Conservation (phyloP, 2,797 vertebrate species). For the Siniperca undulata region DNA sequence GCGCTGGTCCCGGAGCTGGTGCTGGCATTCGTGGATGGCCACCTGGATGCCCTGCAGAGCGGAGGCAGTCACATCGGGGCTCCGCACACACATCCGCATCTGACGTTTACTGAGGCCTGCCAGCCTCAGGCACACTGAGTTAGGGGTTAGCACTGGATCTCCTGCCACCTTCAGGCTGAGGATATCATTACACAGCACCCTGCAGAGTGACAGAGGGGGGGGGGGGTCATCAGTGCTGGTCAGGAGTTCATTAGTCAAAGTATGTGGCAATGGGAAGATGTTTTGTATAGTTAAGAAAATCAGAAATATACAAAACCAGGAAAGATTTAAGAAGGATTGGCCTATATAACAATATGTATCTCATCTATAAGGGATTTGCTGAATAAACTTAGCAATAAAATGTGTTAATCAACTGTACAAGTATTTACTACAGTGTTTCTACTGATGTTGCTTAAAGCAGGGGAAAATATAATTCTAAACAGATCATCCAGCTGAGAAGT, state of each 20-base stretch:
- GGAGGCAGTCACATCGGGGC: constrained; percentile 93
- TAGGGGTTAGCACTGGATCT: constrained; percentile 92
- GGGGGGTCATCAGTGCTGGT: constrained; percentile 51
- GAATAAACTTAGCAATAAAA: constrained; percentile 41
- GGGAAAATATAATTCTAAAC: constrained; percentile 48
- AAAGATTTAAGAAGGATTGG: constrained; percentile 20
- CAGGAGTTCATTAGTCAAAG: constrained; percentile 68
- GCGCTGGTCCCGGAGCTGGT: constrained; percentile 92
- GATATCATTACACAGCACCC: constrained; percentile 92
- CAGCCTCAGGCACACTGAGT: constrained; percentile 92
- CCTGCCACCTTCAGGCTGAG: constrained; percentile 93
- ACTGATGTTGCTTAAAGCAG: constrained; percentile 39
- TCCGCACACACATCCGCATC: constrained; percentile 91
- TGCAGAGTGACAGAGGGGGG: constrained; percentile 67
- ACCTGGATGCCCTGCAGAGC: constrained; percentile 95
- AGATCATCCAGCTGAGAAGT: constrained; percentile 41
- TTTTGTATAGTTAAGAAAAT: constrained; percentile 29
- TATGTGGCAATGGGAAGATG: constrained; percentile 38
- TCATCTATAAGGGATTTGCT: constrained; percentile 28
- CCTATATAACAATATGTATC: background rate
- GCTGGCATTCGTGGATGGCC: constrained; percentile 94
- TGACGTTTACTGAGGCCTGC: constrained; percentile 93
- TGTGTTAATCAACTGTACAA: constrained; percentile 50
- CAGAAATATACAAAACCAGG: constrained; percentile 14
- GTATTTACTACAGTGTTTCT: constrained; percentile 42